Conservation (phyloP, 2,888 invertebrate species). For the Hofmannophila pseudospretella region DNA sequence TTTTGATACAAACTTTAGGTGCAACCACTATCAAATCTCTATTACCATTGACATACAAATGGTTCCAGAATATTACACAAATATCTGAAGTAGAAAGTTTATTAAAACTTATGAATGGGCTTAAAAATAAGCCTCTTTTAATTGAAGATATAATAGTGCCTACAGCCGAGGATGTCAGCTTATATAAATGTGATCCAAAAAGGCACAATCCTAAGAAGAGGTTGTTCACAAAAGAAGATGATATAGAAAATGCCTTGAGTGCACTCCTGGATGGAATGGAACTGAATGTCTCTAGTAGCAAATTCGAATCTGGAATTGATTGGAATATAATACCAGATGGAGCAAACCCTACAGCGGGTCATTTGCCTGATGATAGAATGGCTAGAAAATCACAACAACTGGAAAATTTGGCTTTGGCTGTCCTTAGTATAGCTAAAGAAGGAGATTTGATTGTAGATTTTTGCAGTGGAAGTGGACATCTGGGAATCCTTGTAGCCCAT, state of each 20-base stretch:
- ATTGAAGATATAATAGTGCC: conserved; percentile 53
- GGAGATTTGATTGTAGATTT: conserved; percentile 92
- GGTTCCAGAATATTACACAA: conserved; percentile 72
- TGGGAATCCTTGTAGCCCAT: conserved; percentile 91
- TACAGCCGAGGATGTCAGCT: conserved; percentile 77
- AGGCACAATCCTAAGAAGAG: conserved; percentile 85
- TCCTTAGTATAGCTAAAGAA: conserved; percentile 81
- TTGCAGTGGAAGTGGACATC: conserved; percentile 95
- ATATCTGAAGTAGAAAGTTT: conserved; percentile 31
- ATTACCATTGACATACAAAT: conserved; percentile 80
- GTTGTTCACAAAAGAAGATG: conserved; percentile 85
- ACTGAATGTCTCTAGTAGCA: conserved; percentile 46
- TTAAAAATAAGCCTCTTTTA: conserved; percentile 19
- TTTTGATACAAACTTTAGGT: conserved; percentile 74
- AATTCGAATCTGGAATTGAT: conserved; percentile 57
- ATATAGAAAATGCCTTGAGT: conserved; percentile 81
- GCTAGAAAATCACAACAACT: conserved; percentile 90
- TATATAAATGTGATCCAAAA: conserved; percentile 88
- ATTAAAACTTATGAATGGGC: conserved; percentile 20
- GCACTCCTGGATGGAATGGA: conserved; percentile 59
- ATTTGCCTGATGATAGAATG: conserved; percentile 85
- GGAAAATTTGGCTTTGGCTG: conserved; percentile 88
- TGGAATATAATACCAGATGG: conserved; percentile 86
- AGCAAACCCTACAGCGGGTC: conserved; percentile 87
- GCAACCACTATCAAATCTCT: conserved; percentile 39